phyloP scores from a whole-genome alignment of 2,113 vertebrate genomes.

The Sigmodon hispidus region DNA sequence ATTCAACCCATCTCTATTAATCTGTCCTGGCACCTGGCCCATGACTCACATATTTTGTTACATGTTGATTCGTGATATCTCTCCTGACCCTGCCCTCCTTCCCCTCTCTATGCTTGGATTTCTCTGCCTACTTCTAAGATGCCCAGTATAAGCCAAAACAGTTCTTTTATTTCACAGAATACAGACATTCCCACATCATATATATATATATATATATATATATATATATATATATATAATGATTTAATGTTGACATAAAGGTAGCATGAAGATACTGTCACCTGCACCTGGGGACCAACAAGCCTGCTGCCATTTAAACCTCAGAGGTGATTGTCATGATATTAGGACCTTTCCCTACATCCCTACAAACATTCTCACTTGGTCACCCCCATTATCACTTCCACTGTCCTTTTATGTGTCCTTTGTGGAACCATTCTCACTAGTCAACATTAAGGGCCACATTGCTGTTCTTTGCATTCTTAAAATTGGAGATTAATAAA shows the following conservation, averaged over 20 bases:
- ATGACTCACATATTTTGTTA: no score
- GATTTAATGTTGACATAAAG: neutral
- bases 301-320: neutral
- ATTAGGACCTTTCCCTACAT: neutral
- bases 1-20: no score
- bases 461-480: neutral
- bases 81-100: no score
- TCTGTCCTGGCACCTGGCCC: no score
- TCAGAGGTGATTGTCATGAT: neutral
- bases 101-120: no score
- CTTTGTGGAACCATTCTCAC: neutral
- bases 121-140: no score
- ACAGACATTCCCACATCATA: no score
- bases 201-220: no score
- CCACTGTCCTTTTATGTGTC: neutral
- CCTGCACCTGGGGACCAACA: neutral
- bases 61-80: no score
- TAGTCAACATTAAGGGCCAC: neutral
- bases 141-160: no score
- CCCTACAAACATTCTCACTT: neutral
- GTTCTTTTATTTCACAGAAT: no score
- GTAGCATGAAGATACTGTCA: neutral
- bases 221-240: no score
- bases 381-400: neutral
- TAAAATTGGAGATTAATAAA: conserved; percentile 26